Conservation (phyloP, 2,797 vertebrate species). For the Phylloscopus collybita region DNA sequence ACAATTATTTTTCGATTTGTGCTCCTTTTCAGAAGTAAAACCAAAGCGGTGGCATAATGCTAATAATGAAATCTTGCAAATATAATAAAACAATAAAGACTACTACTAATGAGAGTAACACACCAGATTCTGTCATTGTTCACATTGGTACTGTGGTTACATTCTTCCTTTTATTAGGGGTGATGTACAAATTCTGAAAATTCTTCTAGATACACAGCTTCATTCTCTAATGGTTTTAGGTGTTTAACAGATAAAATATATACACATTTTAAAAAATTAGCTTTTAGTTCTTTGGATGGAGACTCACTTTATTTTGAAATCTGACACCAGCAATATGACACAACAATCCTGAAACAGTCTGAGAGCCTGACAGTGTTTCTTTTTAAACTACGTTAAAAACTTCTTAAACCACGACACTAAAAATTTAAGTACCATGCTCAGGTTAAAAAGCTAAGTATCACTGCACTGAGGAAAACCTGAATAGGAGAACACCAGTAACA, state of each 20-base stretch:
- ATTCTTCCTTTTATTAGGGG: background rate
- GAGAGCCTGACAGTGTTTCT: background rate
- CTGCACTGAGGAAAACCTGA: background rate
- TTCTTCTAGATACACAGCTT: background rate
- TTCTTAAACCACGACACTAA: background rate
- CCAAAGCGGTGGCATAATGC: background rate
- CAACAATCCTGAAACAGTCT: background rate
- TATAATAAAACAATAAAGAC: background rate
- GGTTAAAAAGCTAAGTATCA: background rate
- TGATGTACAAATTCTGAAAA: background rate
- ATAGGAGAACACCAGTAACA: background rate
- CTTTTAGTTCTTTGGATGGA: background rate
- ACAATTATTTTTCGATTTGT: background rate
- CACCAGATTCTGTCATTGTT: background rate
- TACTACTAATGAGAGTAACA: background rate
- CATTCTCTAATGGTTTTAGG: background rate
- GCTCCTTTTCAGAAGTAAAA: background rate
- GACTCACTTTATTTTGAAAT: background rate
- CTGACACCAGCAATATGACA: background rate
- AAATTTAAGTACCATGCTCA: background rate
- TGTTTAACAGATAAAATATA: background rate
- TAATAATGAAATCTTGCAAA: background rate
- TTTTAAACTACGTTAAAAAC: background rate
- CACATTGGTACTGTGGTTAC: background rate
- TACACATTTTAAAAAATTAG: fast-evolving